phyloP scores from a whole-genome alignment of 1,140 invertebrate species.

The Dinoponera quadriceps region DNA sequence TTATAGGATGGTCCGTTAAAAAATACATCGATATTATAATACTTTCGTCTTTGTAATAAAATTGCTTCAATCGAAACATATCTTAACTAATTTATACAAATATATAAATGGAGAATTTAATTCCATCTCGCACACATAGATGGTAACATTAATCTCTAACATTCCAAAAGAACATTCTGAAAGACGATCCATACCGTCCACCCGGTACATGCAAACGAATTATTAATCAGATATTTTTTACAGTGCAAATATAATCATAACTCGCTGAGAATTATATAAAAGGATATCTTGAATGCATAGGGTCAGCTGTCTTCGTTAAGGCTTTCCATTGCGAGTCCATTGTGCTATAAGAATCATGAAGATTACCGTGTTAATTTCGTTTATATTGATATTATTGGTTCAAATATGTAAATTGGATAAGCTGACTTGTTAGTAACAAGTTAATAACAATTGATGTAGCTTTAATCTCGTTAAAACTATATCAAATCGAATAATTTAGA shows the following conservation, averaged over 20 bases:
- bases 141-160: not conserved
- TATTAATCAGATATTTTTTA: slow-evolving; percentile 34
- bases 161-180: not conserved
- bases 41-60: not conserved
- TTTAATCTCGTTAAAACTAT: too few species aligned
- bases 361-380: not conserved
- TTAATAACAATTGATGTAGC: too few species aligned
- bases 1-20: slow-evolving; percentile 8
- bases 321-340: not conserved
- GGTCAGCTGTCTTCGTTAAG: slow-evolving; percentile 14
- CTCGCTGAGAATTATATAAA: slow-evolving; percentile 36
- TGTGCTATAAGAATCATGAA: slow-evolving; percentile 6
- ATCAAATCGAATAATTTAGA: too few species aligned
- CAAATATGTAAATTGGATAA: slow-evolving; percentile 5
- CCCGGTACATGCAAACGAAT: not conserved
- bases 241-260: slow-evolving; percentile 10
- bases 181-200: slow-evolving; percentile 6
- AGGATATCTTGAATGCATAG: slow-evolving; percentile 12
- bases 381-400: not conserved
- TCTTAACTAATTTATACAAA: not conserved
- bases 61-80: slow-evolving; percentile 9
- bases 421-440: not conserved
- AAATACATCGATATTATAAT: not conserved
- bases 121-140: not conserved
- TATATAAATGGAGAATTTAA: slow-evolving; percentile 12